A percentile compares a stretch with the other conserved stretches of the same genome.
Conservation (phyloP, 1,140 invertebrate genomes). For the Papilio xuthus region DNA sequence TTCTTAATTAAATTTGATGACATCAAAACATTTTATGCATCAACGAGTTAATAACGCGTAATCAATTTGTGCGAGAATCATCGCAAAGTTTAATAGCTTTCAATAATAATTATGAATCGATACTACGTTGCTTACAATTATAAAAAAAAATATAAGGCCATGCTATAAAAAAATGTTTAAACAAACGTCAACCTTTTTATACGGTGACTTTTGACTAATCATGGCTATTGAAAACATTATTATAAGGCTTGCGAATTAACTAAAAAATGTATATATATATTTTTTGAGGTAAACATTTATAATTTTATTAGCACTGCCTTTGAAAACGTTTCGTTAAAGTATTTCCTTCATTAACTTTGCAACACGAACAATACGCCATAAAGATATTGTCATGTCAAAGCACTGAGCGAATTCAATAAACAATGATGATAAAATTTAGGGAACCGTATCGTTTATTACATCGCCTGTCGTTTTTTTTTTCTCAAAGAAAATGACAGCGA, state of each 20-base stretch:
- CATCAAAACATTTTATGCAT: background rate
- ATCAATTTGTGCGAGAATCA: background rate
- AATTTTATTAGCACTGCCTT: background rate
- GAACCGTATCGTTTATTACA: background rate
- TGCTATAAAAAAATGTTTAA: too few relatives aligned
- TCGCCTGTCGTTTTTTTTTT: background rate
- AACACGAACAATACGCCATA: constrained; percentile 5
- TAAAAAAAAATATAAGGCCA: too few relatives aligned
- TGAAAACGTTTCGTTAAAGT: background rate
- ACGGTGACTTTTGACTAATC: too few relatives aligned
- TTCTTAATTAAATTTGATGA: background rate
- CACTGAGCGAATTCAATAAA: background rate
- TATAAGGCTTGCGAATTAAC: too few relatives aligned
- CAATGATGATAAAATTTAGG: background rate
- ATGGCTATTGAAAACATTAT: too few relatives aligned
- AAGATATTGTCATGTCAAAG: constrained; percentile 10
- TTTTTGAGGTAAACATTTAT: too few relatives aligned
- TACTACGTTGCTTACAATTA: background rate
- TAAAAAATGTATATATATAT: too few relatives aligned
- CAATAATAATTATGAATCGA: constrained; percentile 2
- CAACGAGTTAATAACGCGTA: background rate
- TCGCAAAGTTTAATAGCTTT: background rate
- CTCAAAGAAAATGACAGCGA: background rate
- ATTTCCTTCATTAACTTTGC: background rate
- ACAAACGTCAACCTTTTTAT: too few relatives aligned